These are phyloP conservation scores for Ennomos fuscantarius DNA, from an alignment of 2,888 invertebrate species.

Conservation along the genomic window DNA sequence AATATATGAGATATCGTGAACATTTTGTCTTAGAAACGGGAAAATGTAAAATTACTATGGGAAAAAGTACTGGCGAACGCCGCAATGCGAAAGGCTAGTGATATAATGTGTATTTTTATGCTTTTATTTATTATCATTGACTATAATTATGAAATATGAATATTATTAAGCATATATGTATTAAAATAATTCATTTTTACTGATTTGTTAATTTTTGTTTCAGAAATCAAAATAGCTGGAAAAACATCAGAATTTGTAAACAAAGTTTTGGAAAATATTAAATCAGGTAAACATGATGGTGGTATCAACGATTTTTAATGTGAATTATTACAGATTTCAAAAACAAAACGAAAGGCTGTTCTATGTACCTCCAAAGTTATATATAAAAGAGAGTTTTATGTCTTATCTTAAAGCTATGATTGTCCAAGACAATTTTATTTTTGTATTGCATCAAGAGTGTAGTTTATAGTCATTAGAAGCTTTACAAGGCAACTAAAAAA, in stretches of 20 bases:
- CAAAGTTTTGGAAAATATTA: slow-evolving; percentile 94
- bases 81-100: slow-evolving; percentile 12
- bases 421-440: slow-evolving; percentile 81
- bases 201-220: slow-evolving; percentile 49
- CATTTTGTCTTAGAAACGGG: slow-evolving; percentile 8
- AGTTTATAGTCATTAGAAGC: slow-evolving; percentile 71
- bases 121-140: too few species aligned
- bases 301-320: slow-evolving; percentile 90
- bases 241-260: slow-evolving; percentile 97
- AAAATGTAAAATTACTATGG: slow-evolving; percentile 6
- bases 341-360: slow-evolving; percentile 82
- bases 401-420: slow-evolving; percentile 68
- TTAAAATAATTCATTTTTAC: background rate
- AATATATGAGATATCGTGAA: too few species aligned
- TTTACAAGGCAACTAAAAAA: slow-evolving; percentile 72
- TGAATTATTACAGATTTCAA: slow-evolving; percentile 55
- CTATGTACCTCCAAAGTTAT: slow-evolving; percentile 84
- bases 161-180: too few species aligned
- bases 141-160: background rate
- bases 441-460: slow-evolving; percentile 66
- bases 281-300: slow-evolving; percentile 90
- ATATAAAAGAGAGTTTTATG: slow-evolving; percentile 69
- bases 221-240: slow-evolving; percentile 95
- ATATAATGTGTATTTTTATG: background rate
- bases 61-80: slow-evolving; percentile 7